Evolutionary conservation across 2,888 invertebrate genomes (phyloP).

Genomic region (Habrosyne pyritoides): DNA sequence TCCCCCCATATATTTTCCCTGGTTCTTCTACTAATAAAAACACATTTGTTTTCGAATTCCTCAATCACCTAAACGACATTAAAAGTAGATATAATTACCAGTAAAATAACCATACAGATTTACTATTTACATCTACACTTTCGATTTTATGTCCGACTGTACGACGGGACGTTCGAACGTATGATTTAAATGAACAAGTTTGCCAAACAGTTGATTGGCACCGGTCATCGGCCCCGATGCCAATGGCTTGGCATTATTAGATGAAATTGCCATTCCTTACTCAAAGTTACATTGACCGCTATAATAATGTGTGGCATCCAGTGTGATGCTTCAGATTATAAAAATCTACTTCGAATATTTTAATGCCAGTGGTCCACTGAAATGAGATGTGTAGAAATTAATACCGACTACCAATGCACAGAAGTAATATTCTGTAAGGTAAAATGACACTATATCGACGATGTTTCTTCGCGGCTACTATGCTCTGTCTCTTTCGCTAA

Average conservation of each 20-base stretch:
- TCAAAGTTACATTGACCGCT: conserved; percentile 23
- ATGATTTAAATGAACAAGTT: conserved; percentile 6
- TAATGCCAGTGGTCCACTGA: background rate
- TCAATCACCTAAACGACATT: too few relatives aligned
- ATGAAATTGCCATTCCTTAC: conserved; percentile 25
- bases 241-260: conserved; percentile 21
- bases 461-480: too few relatives aligned
- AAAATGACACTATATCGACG: too few relatives aligned
- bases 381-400: background rate
- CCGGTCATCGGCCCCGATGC: conserved; percentile 11
- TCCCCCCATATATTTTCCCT: too few relatives aligned
- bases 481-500: too few relatives aligned
- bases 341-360: background rate
- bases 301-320: conserved; percentile 9
- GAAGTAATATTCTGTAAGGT: too few relatives aligned
- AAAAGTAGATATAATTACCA: background rate
- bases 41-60: too few relatives aligned
- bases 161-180: background rate
- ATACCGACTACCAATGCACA: too few relatives aligned
- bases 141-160: background rate
- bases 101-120: background rate
- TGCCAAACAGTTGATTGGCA: conserved; percentile 6
- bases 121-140: background rate
- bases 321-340: background rate
- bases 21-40: too few relatives aligned